Base-by-base conservation (phyloP, 2,797 vertebrate genomes). In the Coregonus suidteri region DNA sequence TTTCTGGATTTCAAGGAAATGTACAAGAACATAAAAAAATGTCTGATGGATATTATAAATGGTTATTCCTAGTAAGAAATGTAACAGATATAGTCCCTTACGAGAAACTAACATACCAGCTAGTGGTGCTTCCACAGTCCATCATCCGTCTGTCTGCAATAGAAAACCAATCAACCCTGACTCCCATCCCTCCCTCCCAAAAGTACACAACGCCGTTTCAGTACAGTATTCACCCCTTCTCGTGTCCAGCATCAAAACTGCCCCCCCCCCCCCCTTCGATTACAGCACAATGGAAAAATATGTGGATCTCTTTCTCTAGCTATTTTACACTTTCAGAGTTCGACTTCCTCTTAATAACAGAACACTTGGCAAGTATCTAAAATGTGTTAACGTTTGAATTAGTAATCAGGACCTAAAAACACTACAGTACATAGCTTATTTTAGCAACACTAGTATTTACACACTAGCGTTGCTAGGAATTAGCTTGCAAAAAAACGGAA, bases 251-350 rank as follows among this genome's bases (percentile, higher is more conserved):
- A 84, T 87, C 73, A 59, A 37, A 73, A 64, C 81, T 72, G 3
- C 31, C 64, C 16, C 51, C 56, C 64, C 16, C 51, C 56, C 5
- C 62, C 37, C 67, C 73, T 71, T 4, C 1, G 62, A 79, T 66
- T 77, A 59, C 86, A 87, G 79, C 89, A 85, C 86, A 87, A 92
- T 91, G 92, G 83, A 91, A 92, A 93, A 34, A 93, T 91, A 92
- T 90, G 90, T 90, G 81, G 81, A 86, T 90, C 87, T 91, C 90
- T 91, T 62, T 59, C 74, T 85, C 90, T 89, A 88, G 85, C 86
- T 92, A 92, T 83, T 81, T 82, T 91, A 91, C 84, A 92, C 75
- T 84, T 92, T 85, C 79, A 35, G 67, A 2, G 76, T 77, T 15
- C 65, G 0, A 0, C 66, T 37, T 84, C 71, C 81, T 74, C 14